These are phyloP conservation scores for Spodoptera frugiperda DNA, from an alignment of 1,140 invertebrate genomes.

Conservation along the genomic window DNA sequence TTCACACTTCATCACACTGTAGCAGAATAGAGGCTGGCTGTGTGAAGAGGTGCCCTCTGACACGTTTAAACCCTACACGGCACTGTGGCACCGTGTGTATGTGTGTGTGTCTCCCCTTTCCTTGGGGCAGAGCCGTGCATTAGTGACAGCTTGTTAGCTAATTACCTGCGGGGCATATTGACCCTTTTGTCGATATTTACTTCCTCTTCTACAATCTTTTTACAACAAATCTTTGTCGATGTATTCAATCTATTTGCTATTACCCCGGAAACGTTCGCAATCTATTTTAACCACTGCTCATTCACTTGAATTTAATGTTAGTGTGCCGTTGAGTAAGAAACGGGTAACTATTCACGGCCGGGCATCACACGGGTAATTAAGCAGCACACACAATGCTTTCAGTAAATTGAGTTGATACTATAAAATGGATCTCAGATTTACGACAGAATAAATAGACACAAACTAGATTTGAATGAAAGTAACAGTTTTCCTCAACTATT, in stretches of 20 bases:
- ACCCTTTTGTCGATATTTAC: slow-evolving; percentile 3
- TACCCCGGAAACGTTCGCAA: background rate
- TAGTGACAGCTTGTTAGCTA: slow-evolving; percentile 40
- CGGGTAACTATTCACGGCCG: slow-evolving; percentile 20
- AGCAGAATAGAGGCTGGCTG: too few species aligned
- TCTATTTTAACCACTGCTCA: slow-evolving; percentile 25
- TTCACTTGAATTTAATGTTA: slow-evolving; percentile 18
- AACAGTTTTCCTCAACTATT: too few species aligned
- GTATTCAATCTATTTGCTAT: too few species aligned
- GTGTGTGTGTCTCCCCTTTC: slow-evolving; percentile 30
- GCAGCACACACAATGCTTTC: slow-evolving; percentile 6
- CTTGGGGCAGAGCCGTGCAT: slow-evolving; percentile 31
- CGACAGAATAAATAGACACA: too few species aligned
- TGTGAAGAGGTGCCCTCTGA: slow-evolving; percentile 21
- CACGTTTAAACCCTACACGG: slow-evolving; percentile 32
- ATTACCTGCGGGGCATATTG: slow-evolving; percentile 33
- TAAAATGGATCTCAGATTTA: too few species aligned
- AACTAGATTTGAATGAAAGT: too few species aligned
- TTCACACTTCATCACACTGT: too few species aligned
- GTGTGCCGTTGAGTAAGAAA: slow-evolving; percentile 2
- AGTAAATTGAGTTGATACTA: slow-evolving; percentile 2
- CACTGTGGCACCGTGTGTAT: background rate
- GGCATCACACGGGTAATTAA: slow-evolving; percentile 31
- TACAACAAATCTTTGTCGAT: background rate
- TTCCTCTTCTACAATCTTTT: background rate